These are phyloP conservation scores for Hippopotamyrus pictus DNA, from an alignment of 2,797 vertebrate species.

Conservation along the genomic window DNA sequence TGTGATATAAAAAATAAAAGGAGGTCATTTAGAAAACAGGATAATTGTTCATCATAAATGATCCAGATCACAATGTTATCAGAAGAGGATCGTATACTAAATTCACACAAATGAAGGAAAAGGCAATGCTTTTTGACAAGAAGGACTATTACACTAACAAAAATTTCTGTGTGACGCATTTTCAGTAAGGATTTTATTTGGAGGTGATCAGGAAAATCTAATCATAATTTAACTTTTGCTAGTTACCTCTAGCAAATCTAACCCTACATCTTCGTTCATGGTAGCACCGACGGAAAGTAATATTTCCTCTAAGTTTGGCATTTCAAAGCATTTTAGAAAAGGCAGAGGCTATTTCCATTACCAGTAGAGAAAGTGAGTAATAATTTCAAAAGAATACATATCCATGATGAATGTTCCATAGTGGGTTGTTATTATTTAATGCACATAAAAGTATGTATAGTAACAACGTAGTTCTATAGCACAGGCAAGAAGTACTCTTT, in stretches of 20 bases:
- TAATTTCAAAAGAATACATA: conserved; percentile 2
- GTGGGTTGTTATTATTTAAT: background rate
- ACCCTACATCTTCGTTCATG: background rate
- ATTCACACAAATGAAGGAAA: background rate
- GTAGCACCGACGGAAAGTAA: background rate
- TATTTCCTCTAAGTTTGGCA: background rate
- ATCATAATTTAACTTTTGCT: background rate
- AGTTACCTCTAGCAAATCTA: conserved; percentile 10
- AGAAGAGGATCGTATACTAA: background rate
- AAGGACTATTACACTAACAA: background rate
- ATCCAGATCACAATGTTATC: background rate
- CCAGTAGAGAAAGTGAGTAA: conserved; percentile 6
- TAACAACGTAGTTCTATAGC: background rate
- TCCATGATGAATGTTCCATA: conserved; percentile 16
- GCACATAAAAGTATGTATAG: background rate
- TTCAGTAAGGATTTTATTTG: background rate
- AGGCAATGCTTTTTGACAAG: background rate
- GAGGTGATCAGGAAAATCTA: background rate
- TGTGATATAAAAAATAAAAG: background rate
- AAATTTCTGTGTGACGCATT: background rate
- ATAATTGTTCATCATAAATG: background rate
- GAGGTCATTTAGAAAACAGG: background rate
- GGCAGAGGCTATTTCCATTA: conserved; percentile 12
- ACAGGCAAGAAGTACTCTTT: background rate
- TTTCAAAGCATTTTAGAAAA: background rate